Conservation (phyloP, 1,140 invertebrate genomes). For the Copidosoma floridanum region DNA sequence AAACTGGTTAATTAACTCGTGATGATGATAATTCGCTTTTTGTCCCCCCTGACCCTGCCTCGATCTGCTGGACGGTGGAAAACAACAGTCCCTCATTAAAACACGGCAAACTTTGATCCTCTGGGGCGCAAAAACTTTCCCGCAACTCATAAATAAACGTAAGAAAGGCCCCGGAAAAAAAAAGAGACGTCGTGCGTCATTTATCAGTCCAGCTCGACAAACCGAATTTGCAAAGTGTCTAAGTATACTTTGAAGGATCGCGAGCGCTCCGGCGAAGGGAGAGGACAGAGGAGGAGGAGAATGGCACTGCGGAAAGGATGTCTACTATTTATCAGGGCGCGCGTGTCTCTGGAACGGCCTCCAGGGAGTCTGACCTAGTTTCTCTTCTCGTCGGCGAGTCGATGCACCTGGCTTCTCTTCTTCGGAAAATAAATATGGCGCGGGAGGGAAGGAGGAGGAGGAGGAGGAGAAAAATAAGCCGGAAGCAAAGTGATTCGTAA, state of each 20-base stretch:
- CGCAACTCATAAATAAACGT: background rate
- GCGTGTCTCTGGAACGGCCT: background rate
- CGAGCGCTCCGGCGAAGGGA: too few species aligned
- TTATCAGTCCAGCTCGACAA: too few species aligned
- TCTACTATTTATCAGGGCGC: conserved; percentile 21
- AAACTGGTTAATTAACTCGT: too few species aligned
- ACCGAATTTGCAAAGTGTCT: conserved; percentile 11
- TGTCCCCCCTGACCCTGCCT: too few species aligned
- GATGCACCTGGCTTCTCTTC: too few species aligned
- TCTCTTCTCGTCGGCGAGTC: conserved; percentile 15
- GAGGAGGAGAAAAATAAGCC: background rate
- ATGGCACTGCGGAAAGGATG: background rate
- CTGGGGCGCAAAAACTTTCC: too few species aligned
- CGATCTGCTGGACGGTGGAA: too few species aligned
- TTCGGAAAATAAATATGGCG: background rate
- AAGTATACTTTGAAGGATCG: conserved; percentile 14
- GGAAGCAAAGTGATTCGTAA: background rate
- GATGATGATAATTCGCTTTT: too few species aligned
- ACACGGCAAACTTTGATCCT: too few species aligned
- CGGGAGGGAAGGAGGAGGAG: background rate
- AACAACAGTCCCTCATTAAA: too few species aligned
- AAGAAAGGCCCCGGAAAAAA: background rate
- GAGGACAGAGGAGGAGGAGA: background rate
- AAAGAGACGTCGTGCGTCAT: too few species aligned
- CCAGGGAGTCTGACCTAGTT: conserved; percentile 14